phyloP scores from a whole-genome alignment of 2,797 vertebrate genomes.

The Catamblyrhynchus diadema region DNA sequence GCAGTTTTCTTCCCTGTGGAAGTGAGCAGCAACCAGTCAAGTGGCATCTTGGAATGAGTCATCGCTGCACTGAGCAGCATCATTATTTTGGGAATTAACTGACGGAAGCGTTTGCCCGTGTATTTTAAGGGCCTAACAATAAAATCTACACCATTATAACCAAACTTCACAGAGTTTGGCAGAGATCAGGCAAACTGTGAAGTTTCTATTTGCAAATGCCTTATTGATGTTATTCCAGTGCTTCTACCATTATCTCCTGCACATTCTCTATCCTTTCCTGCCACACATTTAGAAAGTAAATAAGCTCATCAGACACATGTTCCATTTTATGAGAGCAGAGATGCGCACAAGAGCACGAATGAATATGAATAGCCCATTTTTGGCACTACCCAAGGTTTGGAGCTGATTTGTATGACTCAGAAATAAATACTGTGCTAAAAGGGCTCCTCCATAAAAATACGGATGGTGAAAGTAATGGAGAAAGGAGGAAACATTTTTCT shows the following conservation, averaged over 20 bases:
- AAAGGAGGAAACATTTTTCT: background rate
- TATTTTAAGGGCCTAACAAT: background rate
- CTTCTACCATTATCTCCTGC: background rate
- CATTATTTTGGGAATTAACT: slow-evolving; percentile 23
- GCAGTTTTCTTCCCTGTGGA: background rate
- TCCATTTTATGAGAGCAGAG: slow-evolving; percentile 42
- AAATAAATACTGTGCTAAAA: slow-evolving; percentile 50
- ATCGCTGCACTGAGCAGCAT: background rate
- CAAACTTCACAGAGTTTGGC: background rate
- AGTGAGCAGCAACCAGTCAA: slow-evolving; percentile 23
- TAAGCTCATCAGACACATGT: slow-evolving; percentile 58
- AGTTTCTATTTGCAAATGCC: slow-evolving; percentile 19
- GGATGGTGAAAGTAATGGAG: background rate
- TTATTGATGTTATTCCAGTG: slow-evolving; percentile 31
- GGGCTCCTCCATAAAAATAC: slow-evolving; percentile 17
- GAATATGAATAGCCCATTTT: slow-evolving; percentile 61
- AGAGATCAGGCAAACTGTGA: background rate
- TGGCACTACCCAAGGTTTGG: slow-evolving; percentile 46
- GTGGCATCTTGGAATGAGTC: slow-evolving; percentile 15
- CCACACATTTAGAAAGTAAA: slow-evolving; percentile 54
- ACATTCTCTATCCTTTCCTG: slow-evolving; percentile 27
- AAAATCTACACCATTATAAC: background rate
- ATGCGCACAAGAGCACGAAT: slow-evolving; percentile 40
- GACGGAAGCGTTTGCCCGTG: background rate
- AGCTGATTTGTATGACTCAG: slow-evolving; percentile 60